Percentiles rank a stretch among this genome's conserved stretches.
These are phyloP conservation scores for Argyresthia goedartella DNA, from an alignment of 2,888 invertebrate species.

Conservation along the genomic window DNA sequence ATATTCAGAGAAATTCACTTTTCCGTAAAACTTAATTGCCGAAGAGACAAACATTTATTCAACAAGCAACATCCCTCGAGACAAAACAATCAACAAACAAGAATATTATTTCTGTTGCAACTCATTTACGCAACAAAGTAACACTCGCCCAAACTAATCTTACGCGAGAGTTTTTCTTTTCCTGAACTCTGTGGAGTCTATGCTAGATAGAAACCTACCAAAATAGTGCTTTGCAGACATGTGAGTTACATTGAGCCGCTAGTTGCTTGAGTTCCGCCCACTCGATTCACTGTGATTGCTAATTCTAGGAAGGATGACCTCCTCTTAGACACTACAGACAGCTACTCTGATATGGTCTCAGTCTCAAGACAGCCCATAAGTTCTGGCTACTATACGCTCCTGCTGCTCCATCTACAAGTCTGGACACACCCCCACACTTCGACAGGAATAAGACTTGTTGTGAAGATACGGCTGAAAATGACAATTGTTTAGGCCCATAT, in stretches of 20 bases:
- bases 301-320: conserved; percentile 56
- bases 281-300: conserved; percentile 37
- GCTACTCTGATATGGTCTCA: conserved; percentile 68
- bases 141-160: too few relatives aligned
- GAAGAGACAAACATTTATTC: background rate
- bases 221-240: too few relatives aligned
- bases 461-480: background rate
- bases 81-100: background rate
- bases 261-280: too few relatives aligned
- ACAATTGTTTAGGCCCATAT: too few relatives aligned
- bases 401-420: conserved; percentile 63
- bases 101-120: background rate
- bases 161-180: too few relatives aligned
- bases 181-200: too few relatives aligned
- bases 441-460: background rate
- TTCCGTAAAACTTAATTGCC: background rate
- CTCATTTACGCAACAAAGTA: background rate
- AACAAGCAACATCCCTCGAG: background rate
- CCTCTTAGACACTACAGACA: conserved; percentile 25
- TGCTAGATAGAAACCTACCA: too few relatives aligned
- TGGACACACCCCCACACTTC: conserved; percentile 43
- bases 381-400: conserved; percentile 63
- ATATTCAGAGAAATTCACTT: background rate
- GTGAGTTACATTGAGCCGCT: too few relatives aligned
- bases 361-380: conserved; percentile 66